Evolutionary conservation across 2,797 vertebrate species (phyloP), one percentile per base, ranked within the genome.

Genomic region (Rhyacichthys aspro): DNA sequence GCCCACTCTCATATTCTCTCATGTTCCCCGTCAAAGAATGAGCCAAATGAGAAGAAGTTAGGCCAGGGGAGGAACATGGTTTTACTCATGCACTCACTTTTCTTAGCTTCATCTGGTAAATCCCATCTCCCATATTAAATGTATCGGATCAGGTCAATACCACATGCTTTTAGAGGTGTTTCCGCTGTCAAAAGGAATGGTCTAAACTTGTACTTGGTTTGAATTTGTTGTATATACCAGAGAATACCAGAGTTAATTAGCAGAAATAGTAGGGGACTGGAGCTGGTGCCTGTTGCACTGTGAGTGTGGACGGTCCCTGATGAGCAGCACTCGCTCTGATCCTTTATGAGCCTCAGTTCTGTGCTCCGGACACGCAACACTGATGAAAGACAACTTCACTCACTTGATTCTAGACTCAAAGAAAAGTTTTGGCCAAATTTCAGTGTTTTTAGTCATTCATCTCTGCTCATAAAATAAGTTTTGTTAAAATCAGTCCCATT

Each of bases 1-100:
- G 44, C 53, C 23, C 43, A 52, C 83, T 85, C 68, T 63, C 18
- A 50, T 73, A 93, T 93, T 93, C 92, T 90, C 91, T 91, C 59
- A 79, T 75, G 55, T 62, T 81, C 55, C 36, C 1, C 67, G 89
- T 94, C 91, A 90, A 86, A 90, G 83, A 66, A 92, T 76, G 79
- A 88, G 84, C 84, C 72, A 90, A 91, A 91, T 89, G 89, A 90
- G 86, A 73, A 37, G 63, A 66, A 69, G 61, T 53, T 37, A 23
- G 4, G 9, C 15, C 47, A 69, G 11, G 14, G 42, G 14, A 38
- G 33, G 39, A 28, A 28, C 23, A 28, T 28, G 23, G 23, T 28
- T 28, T 28, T 28, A 28, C 23, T 28, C 23, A 28, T 28, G 23
- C 23, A 28, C 23, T 28, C 23, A 28, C 23, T 5, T 28, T 28